Conservation (phyloP, 1,140 invertebrate species). For the Monochamus saltuarius region DNA sequence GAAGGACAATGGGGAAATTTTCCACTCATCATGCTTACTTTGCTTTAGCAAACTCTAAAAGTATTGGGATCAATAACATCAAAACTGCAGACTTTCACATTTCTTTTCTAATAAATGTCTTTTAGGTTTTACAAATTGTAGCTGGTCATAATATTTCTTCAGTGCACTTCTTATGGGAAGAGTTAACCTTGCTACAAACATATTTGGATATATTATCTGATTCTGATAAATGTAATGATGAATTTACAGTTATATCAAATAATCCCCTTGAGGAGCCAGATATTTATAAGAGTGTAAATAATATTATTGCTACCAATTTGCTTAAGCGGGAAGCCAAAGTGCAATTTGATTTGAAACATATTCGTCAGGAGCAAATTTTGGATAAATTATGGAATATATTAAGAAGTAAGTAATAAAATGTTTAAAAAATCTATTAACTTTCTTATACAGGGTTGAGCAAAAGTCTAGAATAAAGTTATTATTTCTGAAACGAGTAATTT, state of each 20-base stretch:
- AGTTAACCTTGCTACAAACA: conserved; percentile 21
- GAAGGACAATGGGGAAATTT: too few species aligned
- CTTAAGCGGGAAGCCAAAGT: conserved; percentile 11
- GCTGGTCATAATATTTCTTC: conserved; percentile 23
- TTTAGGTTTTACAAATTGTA: conserved; percentile 27
- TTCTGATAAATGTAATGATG: conserved; percentile 6
- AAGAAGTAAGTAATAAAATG: conserved; percentile 7
- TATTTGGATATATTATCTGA: conserved; percentile 15
- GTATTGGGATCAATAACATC: neutral
- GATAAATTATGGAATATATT: conserved; percentile 32
- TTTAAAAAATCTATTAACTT: neutral
- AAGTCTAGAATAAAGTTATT: too few species aligned
- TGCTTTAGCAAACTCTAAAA: too few species aligned
- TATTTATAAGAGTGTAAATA: conserved; percentile 22
- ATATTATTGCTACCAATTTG: conserved; percentile 13
- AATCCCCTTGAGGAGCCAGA: conserved; percentile 18
- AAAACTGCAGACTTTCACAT: neutral
- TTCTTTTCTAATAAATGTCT: conserved; percentile 6
- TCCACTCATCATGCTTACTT: too few species aligned
- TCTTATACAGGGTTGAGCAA: neutral
- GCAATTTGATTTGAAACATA: conserved; percentile 22
- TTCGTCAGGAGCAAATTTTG: conserved; percentile 23
- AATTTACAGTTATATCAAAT: conserved; percentile 14
- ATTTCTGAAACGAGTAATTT: too few species aligned
- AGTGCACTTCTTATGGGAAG: conserved; percentile 21